These are phyloP conservation scores for Bombus superbus DNA, from an alignment of 1,140 invertebrate species.

Conservation along the genomic window DNA sequence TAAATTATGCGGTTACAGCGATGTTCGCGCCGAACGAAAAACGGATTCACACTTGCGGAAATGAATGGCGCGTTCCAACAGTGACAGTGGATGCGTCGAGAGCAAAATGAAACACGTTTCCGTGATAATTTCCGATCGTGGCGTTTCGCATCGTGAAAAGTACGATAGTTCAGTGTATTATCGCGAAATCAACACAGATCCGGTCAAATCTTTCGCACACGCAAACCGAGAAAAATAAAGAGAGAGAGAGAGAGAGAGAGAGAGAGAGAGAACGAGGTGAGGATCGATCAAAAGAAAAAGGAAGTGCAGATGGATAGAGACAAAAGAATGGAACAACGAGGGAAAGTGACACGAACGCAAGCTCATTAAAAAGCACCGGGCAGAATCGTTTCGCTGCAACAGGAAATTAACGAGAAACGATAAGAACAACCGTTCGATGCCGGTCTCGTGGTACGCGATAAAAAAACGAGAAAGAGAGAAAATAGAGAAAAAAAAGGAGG, in stretches of 20 bases:
- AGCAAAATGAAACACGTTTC: constrained; percentile 61
- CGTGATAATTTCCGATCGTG: constrained; percentile 65
- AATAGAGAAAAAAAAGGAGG: background rate
- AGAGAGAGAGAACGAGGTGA: background rate
- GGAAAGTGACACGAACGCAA: background rate
- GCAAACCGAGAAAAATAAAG: no score
- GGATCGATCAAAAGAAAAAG: background rate
- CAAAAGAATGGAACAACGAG: background rate
- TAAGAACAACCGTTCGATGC: background rate
- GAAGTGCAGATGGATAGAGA: background rate
- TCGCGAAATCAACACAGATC: constrained; percentile 2
- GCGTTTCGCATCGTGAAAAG: constrained; percentile 44
- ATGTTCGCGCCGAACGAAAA: constrained; percentile 34
- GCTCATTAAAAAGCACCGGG: background rate
- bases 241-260: background rate
- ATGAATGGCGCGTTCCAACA: constrained; percentile 46
- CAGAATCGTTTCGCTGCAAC: background rate
- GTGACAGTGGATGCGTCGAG: constrained; percentile 14
- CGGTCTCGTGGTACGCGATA: background rate
- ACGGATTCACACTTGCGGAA: constrained; percentile 57
- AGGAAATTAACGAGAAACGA: constrained; percentile 4
- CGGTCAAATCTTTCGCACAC: background rate
- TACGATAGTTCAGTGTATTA: constrained; percentile 48
- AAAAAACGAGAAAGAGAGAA: background rate
- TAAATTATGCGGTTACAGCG: constrained; percentile 6